These are phyloP conservation scores for Atractosteus spatula DNA, from an alignment of 2,113 vertebrate species.

Conservation along the genomic window DNA sequence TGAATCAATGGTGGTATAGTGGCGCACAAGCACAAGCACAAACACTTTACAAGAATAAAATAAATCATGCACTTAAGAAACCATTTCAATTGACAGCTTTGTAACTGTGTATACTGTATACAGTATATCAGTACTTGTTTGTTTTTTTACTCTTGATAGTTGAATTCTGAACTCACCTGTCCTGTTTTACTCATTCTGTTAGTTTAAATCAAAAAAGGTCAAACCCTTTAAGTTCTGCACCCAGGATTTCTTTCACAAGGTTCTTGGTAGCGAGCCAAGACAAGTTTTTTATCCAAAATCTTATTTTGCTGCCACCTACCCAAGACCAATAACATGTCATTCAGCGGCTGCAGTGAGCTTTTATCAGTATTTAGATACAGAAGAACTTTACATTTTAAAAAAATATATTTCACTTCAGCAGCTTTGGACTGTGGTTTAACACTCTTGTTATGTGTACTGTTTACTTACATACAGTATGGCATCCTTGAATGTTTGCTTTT, in stretches of 20 bases:
- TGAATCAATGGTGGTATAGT: too few relatives aligned
- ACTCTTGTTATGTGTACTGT: background rate
- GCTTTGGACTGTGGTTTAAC: conserved; percentile 11
- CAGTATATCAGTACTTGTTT: too few relatives aligned
- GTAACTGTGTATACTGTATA: background rate
- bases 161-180: too few relatives aligned
- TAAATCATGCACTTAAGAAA: background rate
- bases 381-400: conserved; percentile 18
- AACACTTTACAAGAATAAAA: too few relatives aligned
- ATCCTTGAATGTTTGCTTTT: conserved; percentile 10
- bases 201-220: too few relatives aligned
- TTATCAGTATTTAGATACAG: conserved; percentile 16
- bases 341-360: conserved; percentile 2
- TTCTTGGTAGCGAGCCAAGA: conserved; percentile 2
- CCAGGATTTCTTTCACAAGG: background rate
- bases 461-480: conserved; percentile 1
- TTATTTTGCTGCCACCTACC: background rate
- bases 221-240: background rate
- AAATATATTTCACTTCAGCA: conserved; percentile 8
- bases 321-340: conserved; percentile 2
- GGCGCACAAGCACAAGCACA: too few relatives aligned
- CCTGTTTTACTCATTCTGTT: too few relatives aligned
- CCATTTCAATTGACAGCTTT: background rate
- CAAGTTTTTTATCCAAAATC: background rate
- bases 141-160: too few relatives aligned